Evolutionary conservation across 2,797 vertebrate genomes (phyloP).

Genomic region (Acanthopagrus latus): DNA sequence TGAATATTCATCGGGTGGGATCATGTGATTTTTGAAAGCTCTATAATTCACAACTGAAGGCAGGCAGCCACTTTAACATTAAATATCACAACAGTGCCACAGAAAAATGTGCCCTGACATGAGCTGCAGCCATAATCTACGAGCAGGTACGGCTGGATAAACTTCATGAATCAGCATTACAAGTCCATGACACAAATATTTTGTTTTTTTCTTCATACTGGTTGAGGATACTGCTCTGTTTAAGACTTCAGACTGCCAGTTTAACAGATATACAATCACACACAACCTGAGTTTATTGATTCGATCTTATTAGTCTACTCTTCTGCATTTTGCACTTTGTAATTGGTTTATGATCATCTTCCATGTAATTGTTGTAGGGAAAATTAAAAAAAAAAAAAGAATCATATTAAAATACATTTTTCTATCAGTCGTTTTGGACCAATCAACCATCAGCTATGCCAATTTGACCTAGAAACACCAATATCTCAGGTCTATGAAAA

Average conservation of each 20-base stretch:
- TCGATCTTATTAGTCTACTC: background rate
- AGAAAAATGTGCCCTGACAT: slow-evolving; percentile 52
- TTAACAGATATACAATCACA: slow-evolving; percentile 7
- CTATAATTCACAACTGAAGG: slow-evolving; percentile 42
- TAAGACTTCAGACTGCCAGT: background rate
- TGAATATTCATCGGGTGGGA: slow-evolving; percentile 23
- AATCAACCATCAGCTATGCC: background rate
- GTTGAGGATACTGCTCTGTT: background rate
- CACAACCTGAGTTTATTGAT: background rate
- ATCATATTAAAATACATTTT: no score
- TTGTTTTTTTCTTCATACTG: slow-evolving; percentile 20
- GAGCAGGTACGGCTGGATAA: slow-evolving; percentile 26
- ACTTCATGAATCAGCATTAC: slow-evolving; percentile 50
- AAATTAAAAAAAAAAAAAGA: no score
- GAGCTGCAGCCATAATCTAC: slow-evolving; percentile 43
- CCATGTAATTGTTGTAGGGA: no score
- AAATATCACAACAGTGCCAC: slow-evolving; percentile 42
- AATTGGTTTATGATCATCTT: background rate
- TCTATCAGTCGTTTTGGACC: background rate
- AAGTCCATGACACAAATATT: slow-evolving; percentile 3
- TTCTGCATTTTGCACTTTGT: background rate
- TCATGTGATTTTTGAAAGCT: slow-evolving; percentile 46
- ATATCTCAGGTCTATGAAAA: no score
- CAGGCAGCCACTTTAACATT: slow-evolving; percentile 24
- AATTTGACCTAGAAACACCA: no score